Base-by-base conservation (phyloP, 1,140 invertebrate genomes). In the Microplitis mediator region DNA sequence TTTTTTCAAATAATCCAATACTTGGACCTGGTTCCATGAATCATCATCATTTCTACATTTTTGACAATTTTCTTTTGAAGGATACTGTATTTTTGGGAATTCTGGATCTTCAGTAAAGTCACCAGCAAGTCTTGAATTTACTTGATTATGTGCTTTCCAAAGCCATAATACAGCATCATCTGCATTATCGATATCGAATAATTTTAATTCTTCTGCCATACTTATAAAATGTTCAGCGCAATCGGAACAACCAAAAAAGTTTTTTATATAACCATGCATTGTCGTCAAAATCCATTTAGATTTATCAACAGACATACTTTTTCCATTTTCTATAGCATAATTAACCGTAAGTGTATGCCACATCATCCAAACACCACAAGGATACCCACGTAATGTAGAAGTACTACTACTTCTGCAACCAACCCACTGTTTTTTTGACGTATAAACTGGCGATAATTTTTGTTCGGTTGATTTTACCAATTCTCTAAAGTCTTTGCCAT, bases 71-170 rank as follows among this genome's bases (percentile, higher is more conserved):
- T 86, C 77, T 8, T 81, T 75, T 9, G 91, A 87, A 1, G 98
- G 98, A 86, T 98, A 99, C 81, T 97, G 94, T 50, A 94, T 89
- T 87, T 99, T 99, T 1, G 93, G 95, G 86, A 94, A 91, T 67
- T 89, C 78, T 0, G 97, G 96, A 88, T 99, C 98, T 85, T 99
- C 97, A 9, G 95, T 96, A 1, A 87, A 61, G 84, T 98, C 95
- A 0, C 95, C 93, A 36, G 93, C 89, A 13, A 99, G 85, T 75
- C 97, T 90, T 74, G 92, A 87, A 83, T 99, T 99, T 0, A 97
- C 97, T 84, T 93, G 91, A 86, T 99, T 99, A 81, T 99, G 97
- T 1, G 95, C 93, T 67, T 89, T 89, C 98, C 98, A 99, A 3
- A 99, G 84, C 96, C 97, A 99, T 5, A 99, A 79, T 0, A 98